These are phyloP conservation scores for Morpho deidamia DNA, from an alignment of 2,888 invertebrate genomes.

Conservation along the genomic window DNA sequence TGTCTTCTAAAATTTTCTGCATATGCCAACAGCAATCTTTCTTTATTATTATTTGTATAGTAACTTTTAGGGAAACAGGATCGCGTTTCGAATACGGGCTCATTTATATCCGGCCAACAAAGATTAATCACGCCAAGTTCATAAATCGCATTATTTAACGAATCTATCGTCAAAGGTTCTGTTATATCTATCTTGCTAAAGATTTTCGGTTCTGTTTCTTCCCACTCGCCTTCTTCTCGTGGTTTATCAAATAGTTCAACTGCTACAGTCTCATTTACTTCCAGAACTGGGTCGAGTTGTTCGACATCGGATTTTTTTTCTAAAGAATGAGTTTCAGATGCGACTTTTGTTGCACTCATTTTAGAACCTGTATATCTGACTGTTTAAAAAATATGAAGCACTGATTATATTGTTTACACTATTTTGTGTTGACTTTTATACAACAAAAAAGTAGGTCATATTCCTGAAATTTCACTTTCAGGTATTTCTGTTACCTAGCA, in stretches of 20 bases:
- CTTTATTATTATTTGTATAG: slow-evolving; percentile 82
- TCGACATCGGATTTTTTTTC: slow-evolving; percentile 45
- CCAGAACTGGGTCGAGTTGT: slow-evolving; percentile 53
- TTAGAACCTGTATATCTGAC: neutral
- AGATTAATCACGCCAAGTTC: slow-evolving; percentile 80
- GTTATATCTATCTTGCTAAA: slow-evolving; percentile 48
- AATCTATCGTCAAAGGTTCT: slow-evolving; percentile 66
- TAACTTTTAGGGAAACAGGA: slow-evolving; percentile 82
- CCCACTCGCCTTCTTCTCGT: slow-evolving; percentile 43
- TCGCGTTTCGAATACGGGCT: slow-evolving; percentile 77
- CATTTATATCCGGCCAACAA: slow-evolving; percentile 80
- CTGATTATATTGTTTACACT: neutral
- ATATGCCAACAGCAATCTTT: slow-evolving; percentile 83
- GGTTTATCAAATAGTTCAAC: slow-evolving; percentile 52
- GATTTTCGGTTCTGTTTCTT: slow-evolving; percentile 57
- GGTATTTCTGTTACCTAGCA: slow-evolving; percentile 39
- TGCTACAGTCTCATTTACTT: slow-evolving; percentile 56
- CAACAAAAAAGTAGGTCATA: slow-evolving; percentile 16
- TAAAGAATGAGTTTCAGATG: slow-evolving; percentile 31
- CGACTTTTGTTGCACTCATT: slow-evolving; percentile 34
- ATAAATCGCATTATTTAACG: slow-evolving; percentile 78
- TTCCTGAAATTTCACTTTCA: slow-evolving; percentile 17
- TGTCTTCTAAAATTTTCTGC: slow-evolving; percentile 89
- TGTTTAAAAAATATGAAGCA: neutral
- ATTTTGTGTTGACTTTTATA: neutral